Evolutionary conservation across 2,113 vertebrate genomes (phyloP).

Genomic region (Piprites chloris): DNA sequence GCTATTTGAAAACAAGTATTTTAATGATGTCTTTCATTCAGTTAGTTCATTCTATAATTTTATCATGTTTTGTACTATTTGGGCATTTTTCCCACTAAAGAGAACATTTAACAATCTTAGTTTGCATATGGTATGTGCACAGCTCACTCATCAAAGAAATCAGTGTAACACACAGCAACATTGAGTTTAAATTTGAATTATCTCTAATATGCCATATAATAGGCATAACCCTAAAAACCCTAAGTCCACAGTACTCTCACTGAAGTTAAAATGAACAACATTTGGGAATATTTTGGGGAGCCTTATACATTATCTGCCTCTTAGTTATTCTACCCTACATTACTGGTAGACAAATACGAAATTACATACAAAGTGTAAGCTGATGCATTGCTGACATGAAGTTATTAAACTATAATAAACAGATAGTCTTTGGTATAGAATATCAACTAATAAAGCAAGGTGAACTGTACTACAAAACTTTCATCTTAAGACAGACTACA

Average conservation of each 20-base stretch:
- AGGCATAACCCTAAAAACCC: background rate
- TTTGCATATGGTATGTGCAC: background rate
- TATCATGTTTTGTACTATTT: background rate
- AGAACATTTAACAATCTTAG: constrained; percentile 18
- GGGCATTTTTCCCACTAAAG: background rate
- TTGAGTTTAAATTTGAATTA: background rate
- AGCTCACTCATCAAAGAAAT: background rate
- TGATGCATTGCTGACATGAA: background rate
- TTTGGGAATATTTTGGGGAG: background rate
- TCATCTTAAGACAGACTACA: background rate
- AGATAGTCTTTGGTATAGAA: background rate
- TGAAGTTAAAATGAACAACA: background rate
- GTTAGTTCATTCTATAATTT: constrained; percentile 37
- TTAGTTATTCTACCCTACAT: background rate
- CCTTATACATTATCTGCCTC: background rate
- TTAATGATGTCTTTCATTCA: constrained; percentile 24
- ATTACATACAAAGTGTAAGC: background rate
- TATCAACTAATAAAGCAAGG: background rate
- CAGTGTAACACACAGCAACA: background rate
- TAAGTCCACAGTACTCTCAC: background rate
- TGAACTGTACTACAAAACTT: background rate
- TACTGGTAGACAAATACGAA: background rate
- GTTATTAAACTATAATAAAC: background rate
- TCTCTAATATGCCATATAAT: background rate
- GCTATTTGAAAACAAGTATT: constrained; percentile 41